Conservation (phyloP, 2,797 vertebrate genomes). For the Meriones psammophilus region DNA sequence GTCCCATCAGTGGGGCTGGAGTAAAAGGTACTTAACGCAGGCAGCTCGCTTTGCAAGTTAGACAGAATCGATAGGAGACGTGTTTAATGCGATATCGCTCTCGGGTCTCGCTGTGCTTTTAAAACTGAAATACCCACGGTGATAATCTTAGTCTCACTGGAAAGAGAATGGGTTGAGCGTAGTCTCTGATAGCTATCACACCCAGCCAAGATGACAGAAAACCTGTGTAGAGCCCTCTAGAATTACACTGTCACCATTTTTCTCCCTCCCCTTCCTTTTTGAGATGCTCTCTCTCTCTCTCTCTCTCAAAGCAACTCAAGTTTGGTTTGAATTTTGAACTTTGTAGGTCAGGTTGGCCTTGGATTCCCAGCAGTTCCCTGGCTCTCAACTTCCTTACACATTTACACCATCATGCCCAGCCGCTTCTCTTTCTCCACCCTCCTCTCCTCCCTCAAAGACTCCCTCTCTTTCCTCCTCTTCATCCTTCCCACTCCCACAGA, state of each 20-base stretch:
- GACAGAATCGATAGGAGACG: slow-evolving; percentile 90
- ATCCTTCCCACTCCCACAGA: slow-evolving; percentile 43
- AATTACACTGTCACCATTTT: slow-evolving; percentile 28
- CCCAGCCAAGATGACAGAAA: background rate
- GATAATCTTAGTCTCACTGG: slow-evolving; percentile 82
- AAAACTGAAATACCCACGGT: slow-evolving; percentile 87
- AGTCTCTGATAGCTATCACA: background rate
- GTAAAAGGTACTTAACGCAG: slow-evolving; percentile 89
- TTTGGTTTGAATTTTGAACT: background rate
- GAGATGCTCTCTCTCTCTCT: background rate
- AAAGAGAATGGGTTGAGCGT: slow-evolving; percentile 70
- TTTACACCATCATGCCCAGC: background rate
- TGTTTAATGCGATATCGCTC: slow-evolving; percentile 90
- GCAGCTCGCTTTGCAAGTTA: slow-evolving; percentile 89
- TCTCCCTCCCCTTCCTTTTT: background rate
- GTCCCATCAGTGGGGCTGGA: slow-evolving; percentile 86
- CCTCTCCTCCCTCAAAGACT: background rate
- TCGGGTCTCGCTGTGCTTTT: slow-evolving; percentile 88
- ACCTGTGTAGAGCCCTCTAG: background rate
- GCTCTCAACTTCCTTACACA: background rate
- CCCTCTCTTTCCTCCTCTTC: background rate
- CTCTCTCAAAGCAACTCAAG: background rate
- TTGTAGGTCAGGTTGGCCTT: background rate
- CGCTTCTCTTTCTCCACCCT: background rate
- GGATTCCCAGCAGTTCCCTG: background rate